These are phyloP conservation scores for Athalia circularis DNA, from an alignment of 2,888 invertebrate species.

Conservation along the genomic window DNA sequence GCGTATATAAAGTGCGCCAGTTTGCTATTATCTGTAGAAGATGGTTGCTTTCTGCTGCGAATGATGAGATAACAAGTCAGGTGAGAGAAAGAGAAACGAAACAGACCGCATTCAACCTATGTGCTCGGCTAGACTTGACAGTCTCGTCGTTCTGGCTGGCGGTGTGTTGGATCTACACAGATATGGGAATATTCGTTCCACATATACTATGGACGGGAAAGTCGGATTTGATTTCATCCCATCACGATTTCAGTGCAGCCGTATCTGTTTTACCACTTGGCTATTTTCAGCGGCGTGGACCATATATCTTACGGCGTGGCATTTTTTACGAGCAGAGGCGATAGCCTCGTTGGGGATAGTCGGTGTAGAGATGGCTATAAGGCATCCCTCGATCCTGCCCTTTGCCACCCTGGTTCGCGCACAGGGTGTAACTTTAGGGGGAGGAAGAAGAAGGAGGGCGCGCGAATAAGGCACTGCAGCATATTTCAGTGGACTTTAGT, in stretches of 20 bases:
- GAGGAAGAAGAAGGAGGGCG: not conserved
- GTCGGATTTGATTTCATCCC: slow-evolving; percentile 29
- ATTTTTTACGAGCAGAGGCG: slow-evolving; percentile 39
- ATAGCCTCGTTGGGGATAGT: slow-evolving; percentile 34
- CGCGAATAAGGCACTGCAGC: slow-evolving; percentile 22
- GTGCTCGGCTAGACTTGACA: no score
- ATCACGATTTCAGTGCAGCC: slow-evolving; percentile 24
- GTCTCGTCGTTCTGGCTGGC: no score
- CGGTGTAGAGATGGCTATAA: slow-evolving; percentile 12
- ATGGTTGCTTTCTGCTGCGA: no score
- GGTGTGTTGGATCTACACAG: not conserved
- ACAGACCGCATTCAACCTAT: no score
- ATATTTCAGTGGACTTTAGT: slow-evolving; percentile 61
- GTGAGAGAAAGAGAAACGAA: no score
- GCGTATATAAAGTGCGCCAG: no score
- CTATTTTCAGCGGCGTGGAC: slow-evolving; percentile 7
- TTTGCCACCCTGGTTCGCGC: slow-evolving; percentile 26
- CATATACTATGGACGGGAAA: not conserved
- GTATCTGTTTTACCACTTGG: slow-evolving; percentile 35
- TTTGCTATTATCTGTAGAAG: no score
- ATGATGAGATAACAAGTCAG: no score
- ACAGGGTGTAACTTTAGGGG: slow-evolving; percentile 1
- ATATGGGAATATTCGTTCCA: not conserved
- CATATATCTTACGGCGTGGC: slow-evolving; percentile 37
- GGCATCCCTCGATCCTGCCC: slow-evolving; percentile 10